A percentile compares a stretch with the other conserved stretches of the same genome.
phyloP scores from a whole-genome alignment of 2,888 invertebrate genomes.

The Rhabditophanes sp. region DNA sequence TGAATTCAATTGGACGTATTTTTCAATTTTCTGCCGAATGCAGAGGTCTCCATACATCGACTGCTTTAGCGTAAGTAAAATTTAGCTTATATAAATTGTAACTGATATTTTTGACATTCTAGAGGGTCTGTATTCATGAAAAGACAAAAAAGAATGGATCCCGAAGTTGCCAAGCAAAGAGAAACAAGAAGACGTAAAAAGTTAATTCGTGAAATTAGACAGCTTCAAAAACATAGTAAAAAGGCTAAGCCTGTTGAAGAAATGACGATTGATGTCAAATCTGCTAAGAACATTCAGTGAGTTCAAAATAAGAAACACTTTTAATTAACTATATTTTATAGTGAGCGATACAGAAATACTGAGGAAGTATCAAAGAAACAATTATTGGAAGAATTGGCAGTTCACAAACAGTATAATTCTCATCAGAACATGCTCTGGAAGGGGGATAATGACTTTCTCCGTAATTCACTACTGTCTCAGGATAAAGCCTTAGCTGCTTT shows the following conservation, averaged over 20 bases:
- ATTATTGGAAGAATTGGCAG: too few relatives aligned
- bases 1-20: too few relatives aligned
- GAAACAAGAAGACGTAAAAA: slow-evolving; percentile 67
- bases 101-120: slow-evolving; percentile 4
- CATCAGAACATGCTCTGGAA: slow-evolving; percentile 15
- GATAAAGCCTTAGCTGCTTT: slow-evolving; percentile 64
- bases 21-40: too few relatives aligned
- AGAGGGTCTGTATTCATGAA: slow-evolving; percentile 32
- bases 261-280: slow-evolving; percentile 51
- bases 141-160: slow-evolving; percentile 37
- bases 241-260: slow-evolving; percentile 81
- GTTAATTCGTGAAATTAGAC: slow-evolving; percentile 61
- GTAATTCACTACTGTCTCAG: slow-evolving; percentile 58
- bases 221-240: slow-evolving; percentile 62
- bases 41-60: too few relatives aligned
- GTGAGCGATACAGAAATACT: too few relatives aligned
- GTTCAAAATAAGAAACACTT: slow-evolving; percentile 2
- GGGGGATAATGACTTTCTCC: slow-evolving; percentile 56
- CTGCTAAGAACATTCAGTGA: slow-evolving; percentile 31
- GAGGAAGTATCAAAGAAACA: too few relatives aligned
- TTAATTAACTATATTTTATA: neutral
- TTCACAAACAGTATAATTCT: too few relatives aligned
- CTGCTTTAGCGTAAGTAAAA: too few relatives aligned
- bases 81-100: slow-evolving; percentile 2
- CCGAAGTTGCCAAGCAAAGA: slow-evolving; percentile 57